These are phyloP conservation scores for Callinectes sapidus DNA, from an alignment of 2,888 invertebrate species.

Conservation along the genomic window DNA sequence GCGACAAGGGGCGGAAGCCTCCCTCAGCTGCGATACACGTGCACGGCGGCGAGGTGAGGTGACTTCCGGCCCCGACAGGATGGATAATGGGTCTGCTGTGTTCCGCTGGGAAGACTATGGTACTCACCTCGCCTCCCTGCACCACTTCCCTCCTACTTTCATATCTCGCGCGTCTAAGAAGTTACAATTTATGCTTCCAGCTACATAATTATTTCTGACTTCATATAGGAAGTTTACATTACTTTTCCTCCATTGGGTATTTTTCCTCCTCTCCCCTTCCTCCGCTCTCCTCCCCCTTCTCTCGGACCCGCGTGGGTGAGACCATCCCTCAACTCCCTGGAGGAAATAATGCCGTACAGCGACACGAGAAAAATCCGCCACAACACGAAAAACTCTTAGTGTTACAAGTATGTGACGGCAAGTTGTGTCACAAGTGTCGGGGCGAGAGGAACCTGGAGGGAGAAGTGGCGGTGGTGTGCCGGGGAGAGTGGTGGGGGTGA, in stretches of 20 bases:
- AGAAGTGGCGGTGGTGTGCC: background rate
- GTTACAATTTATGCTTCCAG: background rate
- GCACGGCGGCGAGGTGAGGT: background rate
- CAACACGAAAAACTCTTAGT: background rate
- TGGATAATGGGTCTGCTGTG: background rate
- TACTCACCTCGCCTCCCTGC: background rate
- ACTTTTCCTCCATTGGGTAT: background rate
- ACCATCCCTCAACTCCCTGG: background rate
- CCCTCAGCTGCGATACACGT: background rate
- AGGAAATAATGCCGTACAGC: background rate
- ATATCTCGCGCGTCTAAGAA: background rate
- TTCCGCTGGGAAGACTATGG: background rate
- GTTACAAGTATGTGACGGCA: constrained; percentile 5
- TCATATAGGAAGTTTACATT: background rate
- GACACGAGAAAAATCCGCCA: background rate
- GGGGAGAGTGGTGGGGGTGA: background rate
- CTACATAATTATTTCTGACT: background rate
- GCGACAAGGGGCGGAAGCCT: background rate
- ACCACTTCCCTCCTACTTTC: background rate
- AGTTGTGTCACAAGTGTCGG: constrained; percentile 6
- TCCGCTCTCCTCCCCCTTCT: background rate
- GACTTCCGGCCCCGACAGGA: background rate
- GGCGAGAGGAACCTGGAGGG: background rate
- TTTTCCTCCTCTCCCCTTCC: background rate
- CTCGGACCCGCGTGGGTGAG: no score